Conservation (phyloP, 2,888 invertebrate genomes). For the Erannis defoliaria region DNA sequence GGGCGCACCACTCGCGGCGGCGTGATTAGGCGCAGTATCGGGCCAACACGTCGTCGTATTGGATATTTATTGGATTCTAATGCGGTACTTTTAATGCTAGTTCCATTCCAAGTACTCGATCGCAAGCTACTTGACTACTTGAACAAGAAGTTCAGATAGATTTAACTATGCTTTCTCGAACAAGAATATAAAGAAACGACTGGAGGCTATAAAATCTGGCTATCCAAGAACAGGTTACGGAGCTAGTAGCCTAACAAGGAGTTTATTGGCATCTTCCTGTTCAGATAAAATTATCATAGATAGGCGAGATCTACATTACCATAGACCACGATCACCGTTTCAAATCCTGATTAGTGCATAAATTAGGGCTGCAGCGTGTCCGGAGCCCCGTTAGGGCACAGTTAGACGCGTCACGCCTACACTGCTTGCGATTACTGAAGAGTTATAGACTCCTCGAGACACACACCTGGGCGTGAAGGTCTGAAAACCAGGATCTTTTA, state of each 20-base stretch:
- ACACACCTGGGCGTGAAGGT: conserved; percentile 48
- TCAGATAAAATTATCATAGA: conserved; percentile 46
- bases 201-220: conserved; percentile 24
- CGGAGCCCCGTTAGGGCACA: conserved; percentile 53
- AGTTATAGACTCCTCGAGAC: conserved; percentile 62
- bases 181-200: conserved; percentile 30
- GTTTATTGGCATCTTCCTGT: conserved; percentile 40
- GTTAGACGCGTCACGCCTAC: conserved; percentile 59
- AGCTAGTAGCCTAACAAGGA: conserved; percentile 27
- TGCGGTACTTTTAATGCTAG: conserved; percentile 35
- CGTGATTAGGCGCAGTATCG: conserved; percentile 56
- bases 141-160: conserved; percentile 17
- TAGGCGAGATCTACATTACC: conserved; percentile 42
- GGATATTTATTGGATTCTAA: conserved; percentile 44
- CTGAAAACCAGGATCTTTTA: conserved; percentile 20
- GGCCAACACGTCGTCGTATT: conserved; percentile 36
- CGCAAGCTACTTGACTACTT: background rate
- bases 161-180: conserved; percentile 23
- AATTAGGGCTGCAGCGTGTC: conserved; percentile 45
- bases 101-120: conserved; percentile 7
- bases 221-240: conserved; percentile 25
- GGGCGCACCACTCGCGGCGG: conserved; percentile 54
- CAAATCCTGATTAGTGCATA: conserved; percentile 48
- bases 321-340: conserved; percentile 47
- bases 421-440: conserved; percentile 53